phyloP scores from a whole-genome alignment of 1,140 invertebrate species.

The Thereuonema tuberculata region DNA sequence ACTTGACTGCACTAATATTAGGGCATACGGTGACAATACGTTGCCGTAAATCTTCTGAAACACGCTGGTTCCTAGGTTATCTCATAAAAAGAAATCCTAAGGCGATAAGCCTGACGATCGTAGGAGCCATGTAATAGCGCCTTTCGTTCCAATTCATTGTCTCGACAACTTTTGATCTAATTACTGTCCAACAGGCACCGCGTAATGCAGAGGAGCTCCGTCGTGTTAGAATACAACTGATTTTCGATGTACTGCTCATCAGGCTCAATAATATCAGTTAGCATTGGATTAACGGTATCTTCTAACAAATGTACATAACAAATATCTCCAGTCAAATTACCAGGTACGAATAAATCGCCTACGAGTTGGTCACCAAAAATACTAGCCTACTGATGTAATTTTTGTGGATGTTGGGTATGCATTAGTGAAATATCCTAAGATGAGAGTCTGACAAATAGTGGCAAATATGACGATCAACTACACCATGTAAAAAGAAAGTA shows the following conservation, averaged over 20 bases:
- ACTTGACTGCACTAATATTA: no score
- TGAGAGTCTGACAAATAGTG: neutral
- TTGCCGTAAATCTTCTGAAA: neutral
- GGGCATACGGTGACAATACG: neutral
- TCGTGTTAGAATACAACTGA: neutral
- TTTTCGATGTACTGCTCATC: neutral
- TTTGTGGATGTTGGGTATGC: neutral
- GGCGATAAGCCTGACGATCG: neutral
- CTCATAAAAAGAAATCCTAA: neutral
- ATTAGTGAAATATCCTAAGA: neutral
- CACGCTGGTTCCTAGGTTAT: neutral
- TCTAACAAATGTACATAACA: neutral
- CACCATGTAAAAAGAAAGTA: no score
- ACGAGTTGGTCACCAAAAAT: neutral
- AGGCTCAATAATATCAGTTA: neutral
- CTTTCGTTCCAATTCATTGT: neutral
- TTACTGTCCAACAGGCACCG: neutral
- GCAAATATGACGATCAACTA: no score
- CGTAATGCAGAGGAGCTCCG: neutral
- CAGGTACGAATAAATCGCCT: neutral
- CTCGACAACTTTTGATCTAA: neutral
- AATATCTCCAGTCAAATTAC: neutral
- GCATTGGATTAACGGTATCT: neutral
- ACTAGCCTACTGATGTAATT: neutral
- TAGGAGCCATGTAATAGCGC: neutral